phyloP scores from a whole-genome alignment of 2,797 vertebrate genomes.

The Channa striata region DNA sequence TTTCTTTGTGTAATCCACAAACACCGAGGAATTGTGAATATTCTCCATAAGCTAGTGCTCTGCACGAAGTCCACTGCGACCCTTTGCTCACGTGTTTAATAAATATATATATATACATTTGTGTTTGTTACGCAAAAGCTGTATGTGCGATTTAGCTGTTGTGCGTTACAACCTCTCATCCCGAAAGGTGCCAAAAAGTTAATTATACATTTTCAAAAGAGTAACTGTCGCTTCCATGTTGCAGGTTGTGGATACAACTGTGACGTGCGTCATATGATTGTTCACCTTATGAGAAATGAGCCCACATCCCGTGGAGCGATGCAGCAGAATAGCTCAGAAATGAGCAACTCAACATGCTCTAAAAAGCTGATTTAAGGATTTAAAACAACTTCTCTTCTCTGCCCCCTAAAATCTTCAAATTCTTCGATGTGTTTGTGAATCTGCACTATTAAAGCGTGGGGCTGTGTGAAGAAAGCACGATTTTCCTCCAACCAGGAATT shows the following conservation, averaged over 20 bases:
- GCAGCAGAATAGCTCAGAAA: too few relatives aligned
- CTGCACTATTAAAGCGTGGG: neutral
- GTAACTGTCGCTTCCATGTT: too few relatives aligned
- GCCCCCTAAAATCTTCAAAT: neutral
- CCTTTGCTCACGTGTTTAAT: neutral
- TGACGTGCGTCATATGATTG: too few relatives aligned
- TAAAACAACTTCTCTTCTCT: too few relatives aligned
- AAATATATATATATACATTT: too few relatives aligned
- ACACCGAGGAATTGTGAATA: neutral
- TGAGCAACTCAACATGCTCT: too few relatives aligned
- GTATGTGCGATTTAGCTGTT: neutral
- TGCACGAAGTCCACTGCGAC: neutral
- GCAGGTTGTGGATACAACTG: too few relatives aligned
- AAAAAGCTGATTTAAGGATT: too few relatives aligned
- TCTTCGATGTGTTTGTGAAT: neutral
- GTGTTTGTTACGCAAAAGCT: neutral
- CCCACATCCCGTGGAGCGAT: neutral
- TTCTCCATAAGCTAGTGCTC: neutral
- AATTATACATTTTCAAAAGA: constrained; percentile 12
- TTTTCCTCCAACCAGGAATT: neutral
- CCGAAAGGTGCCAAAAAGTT: neutral
- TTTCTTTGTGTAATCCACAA: constrained; percentile 3
- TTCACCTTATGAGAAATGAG: neutral
- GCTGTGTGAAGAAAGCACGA: neutral
- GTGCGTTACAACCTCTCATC: neutral